Evolutionary conservation across 2,113 vertebrate genomes (phyloP), one percentile per base, ranked within the genome.

Genomic region (Entomyzon cyanotis): DNA sequence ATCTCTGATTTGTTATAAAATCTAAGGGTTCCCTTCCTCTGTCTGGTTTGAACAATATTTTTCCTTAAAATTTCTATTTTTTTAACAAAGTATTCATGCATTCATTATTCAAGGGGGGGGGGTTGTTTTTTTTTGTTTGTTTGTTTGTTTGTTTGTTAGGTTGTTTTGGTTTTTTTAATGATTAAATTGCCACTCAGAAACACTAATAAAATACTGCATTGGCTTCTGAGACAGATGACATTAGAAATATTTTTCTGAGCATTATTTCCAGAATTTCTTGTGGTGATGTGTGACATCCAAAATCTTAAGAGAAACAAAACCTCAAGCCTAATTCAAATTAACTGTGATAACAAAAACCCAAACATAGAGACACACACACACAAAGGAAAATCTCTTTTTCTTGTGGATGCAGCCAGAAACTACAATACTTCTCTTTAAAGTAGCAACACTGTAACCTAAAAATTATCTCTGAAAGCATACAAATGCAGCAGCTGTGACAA

Each of bases 21-120:
- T 63, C 31, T 55, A 49, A 25, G 1, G 0, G 28, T 64, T 60
- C 3, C 0, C 0, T 56, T 89, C 28, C 22, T 59, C 28, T 79
- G 2, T 50, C 28, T 27, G 7, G 1, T 58, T 58, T 87, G 11
- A 84, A 63, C 5, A 65, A 37, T 8, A 42, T 11, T 28, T 75
- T 89, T 82, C 21, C 12, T 63, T 65, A 15, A 50, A 25, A 10
- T 35, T 49, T 63, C 7, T 58, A 3, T 3, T 59, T 75, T 49
- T 49, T 44, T 8, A 41, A 31, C 5, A 11, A 22, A 37, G 21
- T 46, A 46, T 39, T 62, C 63, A 33, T 35, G 2, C 5, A 31
- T 52, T 46, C 3, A 20, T 46, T 46, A 27, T 64, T 76, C 50
- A 9, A 19, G 8, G 18, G n/a, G 8, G 18, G n/a, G 21, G 10